Percentiles rank a stretch among this genome's conserved stretches.
Conservation (phyloP, 2,888 invertebrate species). For the Brachypalpus laphriformis region DNA sequence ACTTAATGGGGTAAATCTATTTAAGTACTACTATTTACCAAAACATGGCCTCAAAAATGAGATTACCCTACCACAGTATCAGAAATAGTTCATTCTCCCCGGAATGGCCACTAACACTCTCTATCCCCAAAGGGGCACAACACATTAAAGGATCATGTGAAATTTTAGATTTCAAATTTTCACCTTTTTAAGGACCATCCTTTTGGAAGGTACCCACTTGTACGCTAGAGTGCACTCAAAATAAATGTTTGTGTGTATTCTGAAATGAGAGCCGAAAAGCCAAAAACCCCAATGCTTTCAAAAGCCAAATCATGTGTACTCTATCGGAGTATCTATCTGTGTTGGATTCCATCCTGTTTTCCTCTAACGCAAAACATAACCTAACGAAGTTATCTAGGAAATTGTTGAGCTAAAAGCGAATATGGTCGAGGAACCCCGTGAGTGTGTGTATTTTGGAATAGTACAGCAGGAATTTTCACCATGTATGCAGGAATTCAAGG, state of each 20-base stretch:
- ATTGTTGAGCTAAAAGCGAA: conserved; percentile 34
- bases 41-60: conserved; percentile 22
- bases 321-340: conserved; percentile 1
- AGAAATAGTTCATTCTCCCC: not conserved
- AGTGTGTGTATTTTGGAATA: conserved; percentile 5
- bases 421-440: not conserved
- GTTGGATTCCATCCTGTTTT: not conserved
- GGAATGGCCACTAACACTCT: not conserved
- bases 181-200: not conserved
- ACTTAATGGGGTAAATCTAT: conserved; percentile 27
- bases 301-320: conserved; percentile 52
- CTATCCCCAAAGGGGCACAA: not conserved
- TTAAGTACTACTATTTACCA: conserved; percentile 7
- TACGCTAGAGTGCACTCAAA: conserved; percentile 55
- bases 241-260: conserved; percentile 22
- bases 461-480: conserved; percentile 50
- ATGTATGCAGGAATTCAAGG: conserved; percentile 20
- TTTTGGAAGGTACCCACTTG: not conserved
- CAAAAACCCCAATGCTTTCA: conserved; percentile 29
- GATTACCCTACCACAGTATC: conserved; percentile 11
- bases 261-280: conserved; percentile 55
- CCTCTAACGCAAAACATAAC: conserved; percentile 14
- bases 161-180: conserved; percentile 19
- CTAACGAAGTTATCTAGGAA: conserved; percentile 53
- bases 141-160: conserved; percentile 28